These are phyloP conservation scores for Tangara arthus DNA, from an alignment of 2,797 vertebrate genomes.

Conservation along the genomic window DNA sequence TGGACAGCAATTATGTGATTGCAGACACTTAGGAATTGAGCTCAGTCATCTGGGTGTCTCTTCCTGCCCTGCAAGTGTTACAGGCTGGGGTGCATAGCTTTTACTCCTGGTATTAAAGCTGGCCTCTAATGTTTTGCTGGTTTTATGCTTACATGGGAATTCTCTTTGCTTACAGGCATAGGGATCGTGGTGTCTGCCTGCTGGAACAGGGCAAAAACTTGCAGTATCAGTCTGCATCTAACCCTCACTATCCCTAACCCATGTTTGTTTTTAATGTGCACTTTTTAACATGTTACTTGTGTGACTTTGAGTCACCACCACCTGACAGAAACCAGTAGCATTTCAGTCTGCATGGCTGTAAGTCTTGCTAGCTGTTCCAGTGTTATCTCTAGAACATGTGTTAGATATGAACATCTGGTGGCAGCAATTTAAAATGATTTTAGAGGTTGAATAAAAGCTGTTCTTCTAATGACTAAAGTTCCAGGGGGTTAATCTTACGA, in stretches of 20 bases:
- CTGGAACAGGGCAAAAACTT: neutral
- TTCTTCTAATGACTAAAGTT: neutral
- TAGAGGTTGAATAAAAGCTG: neutral
- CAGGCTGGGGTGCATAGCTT: neutral
- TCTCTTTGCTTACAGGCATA: neutral
- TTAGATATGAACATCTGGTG: conserved; percentile 29
- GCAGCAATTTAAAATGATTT: conserved; percentile 15
- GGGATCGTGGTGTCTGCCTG: accelerated
- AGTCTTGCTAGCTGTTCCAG: neutral
- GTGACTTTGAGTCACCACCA: neutral
- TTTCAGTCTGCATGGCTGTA: neutral
- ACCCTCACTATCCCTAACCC: neutral
- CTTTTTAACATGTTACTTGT: neutral
- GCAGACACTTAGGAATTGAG: neutral
- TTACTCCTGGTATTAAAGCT: neutral
- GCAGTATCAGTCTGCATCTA: neutral
- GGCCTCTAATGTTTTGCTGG: neutral
- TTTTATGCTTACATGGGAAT: neutral
- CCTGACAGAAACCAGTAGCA: neutral
- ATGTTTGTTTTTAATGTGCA: neutral
- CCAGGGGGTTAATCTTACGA: neutral
- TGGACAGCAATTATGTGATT: neutral
- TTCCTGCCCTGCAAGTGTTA: neutral
- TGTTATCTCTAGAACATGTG: conserved; percentile 4
- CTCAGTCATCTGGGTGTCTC: neutral